phyloP scores from a whole-genome alignment of 2,113 vertebrate genomes.

The Clarias macrocephalus region DNA sequence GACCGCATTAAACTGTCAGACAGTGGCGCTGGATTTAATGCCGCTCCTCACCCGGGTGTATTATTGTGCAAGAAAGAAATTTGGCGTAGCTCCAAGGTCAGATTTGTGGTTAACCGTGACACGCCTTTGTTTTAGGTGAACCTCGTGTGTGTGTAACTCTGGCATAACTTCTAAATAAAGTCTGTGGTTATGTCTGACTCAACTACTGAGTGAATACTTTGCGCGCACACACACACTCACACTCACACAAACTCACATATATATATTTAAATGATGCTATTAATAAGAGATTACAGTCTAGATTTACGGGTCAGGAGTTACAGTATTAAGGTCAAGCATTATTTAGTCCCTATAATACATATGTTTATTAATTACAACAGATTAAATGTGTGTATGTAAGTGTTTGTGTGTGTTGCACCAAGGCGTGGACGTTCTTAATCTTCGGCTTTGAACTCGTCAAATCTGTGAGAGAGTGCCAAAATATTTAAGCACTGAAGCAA shows the following conservation, averaged over 20 bases:
- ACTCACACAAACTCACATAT: background rate
- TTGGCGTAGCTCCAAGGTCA: background rate
- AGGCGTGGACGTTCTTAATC: background rate
- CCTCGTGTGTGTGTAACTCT: background rate
- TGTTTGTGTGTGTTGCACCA: background rate
- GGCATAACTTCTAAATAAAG: background rate
- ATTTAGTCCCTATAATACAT: background rate
- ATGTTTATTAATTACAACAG: background rate
- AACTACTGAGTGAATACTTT: background rate
- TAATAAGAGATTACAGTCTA: background rate
- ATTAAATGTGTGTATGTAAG: background rate
- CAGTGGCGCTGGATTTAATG: background rate
- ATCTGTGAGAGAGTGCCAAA: background rate
- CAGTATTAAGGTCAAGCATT: background rate
- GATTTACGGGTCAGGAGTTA: background rate
- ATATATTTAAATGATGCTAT: no score
- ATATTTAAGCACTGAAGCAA: slow-evolving; percentile 19
- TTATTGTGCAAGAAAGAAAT: background rate
- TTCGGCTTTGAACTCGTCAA: slow-evolving; percentile 32
- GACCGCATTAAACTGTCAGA: background rate
- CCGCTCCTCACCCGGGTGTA: background rate
- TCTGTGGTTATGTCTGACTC: background rate
- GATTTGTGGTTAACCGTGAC: background rate
- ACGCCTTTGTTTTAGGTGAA: background rate
- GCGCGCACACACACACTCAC: background rate